phyloP scores from a whole-genome alignment of 2,888 invertebrate species.

The Neoitamus cyanurus region DNA sequence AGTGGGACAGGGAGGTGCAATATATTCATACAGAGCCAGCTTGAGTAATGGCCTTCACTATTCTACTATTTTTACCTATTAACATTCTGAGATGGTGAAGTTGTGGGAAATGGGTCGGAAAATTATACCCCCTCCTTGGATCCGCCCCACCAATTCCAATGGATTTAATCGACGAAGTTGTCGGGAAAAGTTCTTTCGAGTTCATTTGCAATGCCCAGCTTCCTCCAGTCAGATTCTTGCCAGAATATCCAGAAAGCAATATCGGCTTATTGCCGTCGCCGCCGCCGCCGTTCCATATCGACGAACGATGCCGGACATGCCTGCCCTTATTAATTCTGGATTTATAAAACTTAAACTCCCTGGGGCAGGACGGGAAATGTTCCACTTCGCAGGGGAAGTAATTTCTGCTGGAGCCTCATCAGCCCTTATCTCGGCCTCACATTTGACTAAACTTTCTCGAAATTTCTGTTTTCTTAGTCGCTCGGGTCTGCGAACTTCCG shows the following conservation, averaged over 20 bases:
- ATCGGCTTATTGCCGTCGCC: constrained; percentile 20
- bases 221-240: background rate
- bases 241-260: background rate
- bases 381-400: background rate
- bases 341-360: constrained; percentile 16
- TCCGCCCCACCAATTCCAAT: background rate
- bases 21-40: background rate
- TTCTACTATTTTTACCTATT: background rate
- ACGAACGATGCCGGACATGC: constrained; percentile 5
- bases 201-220: background rate
- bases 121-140: background rate
- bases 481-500: background rate
- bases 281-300: background rate
- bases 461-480: constrained; percentile 24
- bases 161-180: background rate
- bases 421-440: constrained; percentile 14
- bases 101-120: background rate
- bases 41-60: background rate
- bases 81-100: background rate
- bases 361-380: background rate
- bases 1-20: background rate
- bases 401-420: constrained; percentile 23
- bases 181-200: background rate
- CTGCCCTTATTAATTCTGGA: constrained; percentile 30
- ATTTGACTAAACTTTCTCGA: constrained; percentile 26